Conservation (phyloP, 2,797 vertebrate genomes). For the Coluber constrictor region DNA sequence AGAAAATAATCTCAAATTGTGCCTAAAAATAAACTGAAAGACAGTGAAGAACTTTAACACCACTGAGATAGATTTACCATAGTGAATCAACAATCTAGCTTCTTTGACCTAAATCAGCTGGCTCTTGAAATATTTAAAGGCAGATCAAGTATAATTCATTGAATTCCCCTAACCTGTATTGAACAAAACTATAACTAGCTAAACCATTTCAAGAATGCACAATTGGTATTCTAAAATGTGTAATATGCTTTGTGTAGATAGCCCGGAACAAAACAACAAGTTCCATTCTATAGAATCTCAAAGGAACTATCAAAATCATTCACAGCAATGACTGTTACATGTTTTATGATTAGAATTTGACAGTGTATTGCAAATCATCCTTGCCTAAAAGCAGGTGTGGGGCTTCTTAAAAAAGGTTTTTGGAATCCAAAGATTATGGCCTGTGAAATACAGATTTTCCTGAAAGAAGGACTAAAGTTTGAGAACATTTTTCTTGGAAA, state of each 20-base stretch:
- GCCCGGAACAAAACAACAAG: background rate
- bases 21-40: background rate
- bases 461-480: background rate
- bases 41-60: background rate
- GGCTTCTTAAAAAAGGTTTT: background rate
- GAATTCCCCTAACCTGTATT: background rate
- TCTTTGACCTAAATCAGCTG: background rate
- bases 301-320: background rate
- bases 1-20: background rate
- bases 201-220: background rate
- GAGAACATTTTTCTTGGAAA: background rate
- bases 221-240: background rate
- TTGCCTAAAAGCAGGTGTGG: background rate
- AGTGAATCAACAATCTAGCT: background rate
- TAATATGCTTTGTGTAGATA: background rate
- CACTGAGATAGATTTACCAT: background rate
- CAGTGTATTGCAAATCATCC: background rate
- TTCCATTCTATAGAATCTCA: background rate
- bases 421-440: background rate
- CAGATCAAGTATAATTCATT: background rate
- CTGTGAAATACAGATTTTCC: background rate
- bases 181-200: background rate
- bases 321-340: background rate
- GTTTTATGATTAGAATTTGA: background rate
- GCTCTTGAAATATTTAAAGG: background rate